phyloP scores from a whole-genome alignment of 2,888 invertebrate species.

The Patella ulyssiponensis region DNA sequence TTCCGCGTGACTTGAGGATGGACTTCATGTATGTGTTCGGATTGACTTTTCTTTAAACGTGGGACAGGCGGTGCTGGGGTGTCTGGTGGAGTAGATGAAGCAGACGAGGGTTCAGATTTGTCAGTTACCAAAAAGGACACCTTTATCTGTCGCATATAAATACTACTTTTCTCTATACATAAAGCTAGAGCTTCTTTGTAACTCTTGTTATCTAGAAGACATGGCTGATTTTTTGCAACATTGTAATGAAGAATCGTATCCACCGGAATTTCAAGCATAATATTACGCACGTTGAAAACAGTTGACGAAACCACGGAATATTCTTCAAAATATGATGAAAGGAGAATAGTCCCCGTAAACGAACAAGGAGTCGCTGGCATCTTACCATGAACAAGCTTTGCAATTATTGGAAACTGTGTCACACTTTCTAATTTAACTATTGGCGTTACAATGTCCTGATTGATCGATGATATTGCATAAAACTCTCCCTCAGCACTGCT shows the following conservation, averaged over 20 bases:
- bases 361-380: slow-evolving; percentile 57
- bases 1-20: not conserved
- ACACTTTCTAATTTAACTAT: slow-evolving; percentile 58
- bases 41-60: not conserved
- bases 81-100: not conserved
- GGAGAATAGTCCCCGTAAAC: slow-evolving; percentile 58
- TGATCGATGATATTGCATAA: slow-evolving; percentile 47
- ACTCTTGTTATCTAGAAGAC: slow-evolving; percentile 41
- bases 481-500: slow-evolving; percentile 53
- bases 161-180: slow-evolving; percentile 52
- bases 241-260: slow-evolving; percentile 47
- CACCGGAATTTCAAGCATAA: slow-evolving; percentile 60
- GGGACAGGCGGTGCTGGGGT: not conserved
- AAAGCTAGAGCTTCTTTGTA: slow-evolving; percentile 50
- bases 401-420: slow-evolving; percentile 51
- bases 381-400: slow-evolving; percentile 60
- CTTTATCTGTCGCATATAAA: slow-evolving; percentile 62
- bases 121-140: slow-evolving; percentile 49
- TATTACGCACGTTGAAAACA: slow-evolving; percentile 53
- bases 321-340: slow-evolving; percentile 52
- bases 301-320: slow-evolving; percentile 59
- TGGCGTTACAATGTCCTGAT: slow-evolving; percentile 33
- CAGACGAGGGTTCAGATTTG: slow-evolving; percentile 14
- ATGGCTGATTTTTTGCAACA: slow-evolving; percentile 45
- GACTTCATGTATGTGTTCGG: not conserved